Evolutionary conservation across 2,113 vertebrate genomes (phyloP), one percentile per base, ranked within the genome.

Genomic region (Notothenia coriiceps): DNA sequence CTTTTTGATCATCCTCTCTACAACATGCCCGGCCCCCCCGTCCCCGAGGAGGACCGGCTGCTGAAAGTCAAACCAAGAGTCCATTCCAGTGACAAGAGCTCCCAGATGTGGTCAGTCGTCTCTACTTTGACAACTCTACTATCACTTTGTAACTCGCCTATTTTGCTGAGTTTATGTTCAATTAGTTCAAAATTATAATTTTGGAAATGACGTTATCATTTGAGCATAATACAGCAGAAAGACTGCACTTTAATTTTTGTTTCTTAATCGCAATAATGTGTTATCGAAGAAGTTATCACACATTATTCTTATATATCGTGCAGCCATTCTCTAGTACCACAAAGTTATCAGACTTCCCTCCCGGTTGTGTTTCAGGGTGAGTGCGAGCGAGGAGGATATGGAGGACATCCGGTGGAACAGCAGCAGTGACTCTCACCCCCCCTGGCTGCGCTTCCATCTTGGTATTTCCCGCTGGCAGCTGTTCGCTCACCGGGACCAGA

Each of bases 1-100:
- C 92, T 96, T 51, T 97, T 96, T 20, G 10, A 93, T 49, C 96
- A 97, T 78, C 94, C 95, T 5, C 92, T 96, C 3, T 96, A 96
- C 89, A 94, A 93, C 50, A 54, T 87, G 43, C 94, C 93, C 0
- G 2, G 29, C 2, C 92, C 91, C 0, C 40, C 83, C 1, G 54
- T 94, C 54, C 84, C 70, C 0, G 92, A 96, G 22, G 94, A 95
- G 0, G 96, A 97, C 90, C 92, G 92, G 84, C 92, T 97, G 68
- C 93, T 97, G 74, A 89, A 70, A 0, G 66, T 95, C 62, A 95
- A 94, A 59, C 75, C 95, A 15, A 89, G 89, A 74, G 86, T 88
- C 77, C 93, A 91, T 68, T 86, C 94, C 63, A 92, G 80, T 1
- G 85, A 94, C 70, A 93, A 72, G 82, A 96, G 93, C 1, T 88